A percentile compares a stretch with the other conserved stretches of the same genome.
phyloP scores from a whole-genome alignment of 30 jellyfish, hydroid and myxozoan genomes.

The Aurelia aurita region DNA sequence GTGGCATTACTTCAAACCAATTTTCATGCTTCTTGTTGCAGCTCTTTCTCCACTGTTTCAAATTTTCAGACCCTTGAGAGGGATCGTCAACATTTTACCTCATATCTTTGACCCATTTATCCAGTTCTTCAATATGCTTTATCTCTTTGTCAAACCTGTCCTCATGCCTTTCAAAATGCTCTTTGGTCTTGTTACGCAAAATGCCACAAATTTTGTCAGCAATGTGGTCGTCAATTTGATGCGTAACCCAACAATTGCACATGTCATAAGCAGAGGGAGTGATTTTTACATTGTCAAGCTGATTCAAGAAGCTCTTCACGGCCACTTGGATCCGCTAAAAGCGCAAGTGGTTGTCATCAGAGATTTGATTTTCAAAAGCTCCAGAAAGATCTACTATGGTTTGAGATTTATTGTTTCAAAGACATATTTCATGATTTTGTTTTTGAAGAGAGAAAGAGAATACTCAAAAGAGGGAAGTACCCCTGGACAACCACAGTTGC shows the following conservation, averaged over 20 bases:
- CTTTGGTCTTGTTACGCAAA: constrained; percentile 23
- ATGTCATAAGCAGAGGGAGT: constrained; percentile 50
- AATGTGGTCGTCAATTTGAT: not conserved
- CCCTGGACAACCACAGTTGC: no score
- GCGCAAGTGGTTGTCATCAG: constrained; percentile 90
- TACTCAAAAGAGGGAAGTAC: constrained; percentile 75
- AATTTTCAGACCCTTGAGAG: constrained; percentile 85
- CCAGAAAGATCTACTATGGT: constrained; percentile 73
- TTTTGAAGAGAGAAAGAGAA: constrained; percentile 88
- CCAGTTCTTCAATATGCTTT: constrained; percentile 59
- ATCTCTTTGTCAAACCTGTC: constrained; percentile 74
- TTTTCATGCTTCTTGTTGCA: constrained; percentile 74
- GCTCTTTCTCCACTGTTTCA: constrained; percentile 69
- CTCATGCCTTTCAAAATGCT: constrained; percentile 55
- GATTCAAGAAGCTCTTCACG: constrained; percentile 81
- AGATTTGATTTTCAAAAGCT: constrained; percentile 76
- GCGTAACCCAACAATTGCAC: constrained; percentile 59
- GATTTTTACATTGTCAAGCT: constrained; percentile 64
- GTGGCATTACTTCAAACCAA: constrained; percentile 97
- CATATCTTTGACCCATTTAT: constrained; percentile 80
- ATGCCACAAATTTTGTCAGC: constrained; percentile 10
- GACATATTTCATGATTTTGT: constrained; percentile 72
- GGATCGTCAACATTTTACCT: constrained; percentile 73
- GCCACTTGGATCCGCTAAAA: constrained; percentile 90
- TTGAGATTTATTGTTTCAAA: constrained; percentile 71